Percentiles rank a stretch among this genome's conserved stretches.
Evolutionary conservation across 1,140 invertebrate genomes (phyloP).

Genomic region (Cataglyphis hispanica): DNA sequence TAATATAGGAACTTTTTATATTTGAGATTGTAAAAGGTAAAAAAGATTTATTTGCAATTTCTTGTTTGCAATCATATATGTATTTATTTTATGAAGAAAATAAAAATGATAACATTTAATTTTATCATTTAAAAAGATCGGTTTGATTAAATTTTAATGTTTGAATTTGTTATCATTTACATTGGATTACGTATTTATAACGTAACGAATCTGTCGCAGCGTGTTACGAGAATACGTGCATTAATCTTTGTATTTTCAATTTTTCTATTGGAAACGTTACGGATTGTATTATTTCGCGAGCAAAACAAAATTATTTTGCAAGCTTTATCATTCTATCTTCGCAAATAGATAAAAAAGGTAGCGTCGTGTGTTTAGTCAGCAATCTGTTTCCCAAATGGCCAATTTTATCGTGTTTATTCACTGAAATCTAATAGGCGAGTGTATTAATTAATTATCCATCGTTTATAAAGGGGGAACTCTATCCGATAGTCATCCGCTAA

Average conservation of each 20-base stretch:
- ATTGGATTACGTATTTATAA: neutral
- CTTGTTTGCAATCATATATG: neutral
- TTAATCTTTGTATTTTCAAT: neutral
- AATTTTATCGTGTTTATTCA: conserved; percentile 27
- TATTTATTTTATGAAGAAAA: neutral
- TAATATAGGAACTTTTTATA: neutral
- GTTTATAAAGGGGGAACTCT: conserved; percentile 32
- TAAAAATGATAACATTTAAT: neutral
- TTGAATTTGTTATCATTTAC: conserved; percentile 15
- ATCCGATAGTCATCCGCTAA: conserved; percentile 16
- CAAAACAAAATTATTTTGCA: conserved; percentile 28
- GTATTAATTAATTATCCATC: conserved; percentile 44
- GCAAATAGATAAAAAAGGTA: conserved; percentile 2
- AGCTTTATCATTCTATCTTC: conserved; percentile 29
- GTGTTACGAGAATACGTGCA: neutral
- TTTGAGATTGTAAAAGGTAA: neutral
- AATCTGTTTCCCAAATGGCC: neutral
- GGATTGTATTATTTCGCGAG: neutral
- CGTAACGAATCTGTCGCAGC: conserved; percentile 4
- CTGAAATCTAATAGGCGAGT: conserved; percentile 22
- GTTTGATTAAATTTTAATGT: conserved; percentile 29
- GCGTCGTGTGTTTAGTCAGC: neutral
- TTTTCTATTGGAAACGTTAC: neutral
- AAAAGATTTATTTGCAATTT: neutral
- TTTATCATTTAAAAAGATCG: neutral